Base-by-base conservation (phyloP, 2,888 invertebrate genomes). In the Argyresthia goedartella region DNA sequence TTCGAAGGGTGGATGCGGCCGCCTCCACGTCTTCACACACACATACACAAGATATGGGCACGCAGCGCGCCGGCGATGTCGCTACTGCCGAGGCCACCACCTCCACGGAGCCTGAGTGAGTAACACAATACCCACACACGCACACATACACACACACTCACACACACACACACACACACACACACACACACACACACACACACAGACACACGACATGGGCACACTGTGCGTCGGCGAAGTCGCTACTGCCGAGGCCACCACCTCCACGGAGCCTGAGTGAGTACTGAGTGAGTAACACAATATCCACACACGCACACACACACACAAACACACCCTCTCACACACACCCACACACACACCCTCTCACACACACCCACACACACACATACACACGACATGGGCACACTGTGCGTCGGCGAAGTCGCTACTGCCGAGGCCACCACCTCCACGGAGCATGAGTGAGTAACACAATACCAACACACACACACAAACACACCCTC, bases 161-260 rank as follows among this genome's bases (percentile, higher is more conserved):
- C 13, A 13, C n/a, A n/a, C n/a, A n/a, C n/a, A n/a, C n/a, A 14
- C 44, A 44, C 44, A 8, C 44, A 10, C 44, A 44, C 44, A 94
- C 95, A 33, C 90, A 11, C 14, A 49, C 49, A 49, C 36, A n/a
- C n/a, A 34, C 35, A 6, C 14, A 13, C 49, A 50, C 13, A 13
- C n/a, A n/a, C n/a, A n/a, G n/a, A n/a, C n/a, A 33, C 90, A 92
- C 66, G 93, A 93, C 14, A 89, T 94, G n/a, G 94, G 95, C 72
- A 76, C 25, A 6, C 41, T 10, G 52, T 8, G 39, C 13, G 1
- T n/a, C 35, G 35, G 16, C n/a, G n/a, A 16, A 34, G 15, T 15
- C 52, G 46, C 25, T 9, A n/a, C 16, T 15, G 16, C 44, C 4
- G 6, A 6, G 6, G 36, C 16, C 11, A 6, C 13, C 39, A 25